Percentiles rank a stretch among this genome's conserved stretches.
These are phyloP conservation scores for Rhodinocichla rosea DNA, from an alignment of 2,113 vertebrate species.

Conservation along the genomic window DNA sequence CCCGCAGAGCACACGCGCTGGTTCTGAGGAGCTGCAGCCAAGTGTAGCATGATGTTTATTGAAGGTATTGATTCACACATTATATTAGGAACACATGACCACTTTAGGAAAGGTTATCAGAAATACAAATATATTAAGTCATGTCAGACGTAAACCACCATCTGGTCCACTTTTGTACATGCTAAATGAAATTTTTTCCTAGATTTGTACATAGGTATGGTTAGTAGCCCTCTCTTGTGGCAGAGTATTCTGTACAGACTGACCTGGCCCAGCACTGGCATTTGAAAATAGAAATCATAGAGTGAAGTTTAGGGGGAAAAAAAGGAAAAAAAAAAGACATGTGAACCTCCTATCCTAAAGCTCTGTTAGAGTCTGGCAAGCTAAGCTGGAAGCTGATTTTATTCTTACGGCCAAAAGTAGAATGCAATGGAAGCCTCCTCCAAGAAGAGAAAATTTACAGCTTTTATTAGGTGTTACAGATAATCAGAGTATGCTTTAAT, in stretches of 20 bases:
- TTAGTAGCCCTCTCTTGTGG: background rate
- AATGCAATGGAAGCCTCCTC: background rate
- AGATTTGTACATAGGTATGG: background rate
- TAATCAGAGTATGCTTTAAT: background rate
- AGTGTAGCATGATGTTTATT: background rate
- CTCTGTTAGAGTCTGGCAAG: background rate
- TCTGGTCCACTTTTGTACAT: background rate
- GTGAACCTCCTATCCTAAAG: background rate
- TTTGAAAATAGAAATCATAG: background rate
- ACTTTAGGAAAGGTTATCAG: background rate
- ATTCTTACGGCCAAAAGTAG: background rate
- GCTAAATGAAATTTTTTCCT: background rate
- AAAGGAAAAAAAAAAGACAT: rapidly evolving
- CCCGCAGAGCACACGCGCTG: background rate
- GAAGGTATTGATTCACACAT: background rate
- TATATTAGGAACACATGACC: background rate
- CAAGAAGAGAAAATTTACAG: background rate
- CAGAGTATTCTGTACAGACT: background rate
- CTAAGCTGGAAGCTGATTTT: background rate
- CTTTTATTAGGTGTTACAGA: slow-evolving; percentile 38
- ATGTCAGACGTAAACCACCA: background rate
- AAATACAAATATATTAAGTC: background rate
- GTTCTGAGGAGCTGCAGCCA: background rate
- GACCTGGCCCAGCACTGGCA: background rate
- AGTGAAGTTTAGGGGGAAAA: background rate